phyloP scores from a whole-genome alignment of 2,888 invertebrate species.

The Drosophila emarginata region DNA sequence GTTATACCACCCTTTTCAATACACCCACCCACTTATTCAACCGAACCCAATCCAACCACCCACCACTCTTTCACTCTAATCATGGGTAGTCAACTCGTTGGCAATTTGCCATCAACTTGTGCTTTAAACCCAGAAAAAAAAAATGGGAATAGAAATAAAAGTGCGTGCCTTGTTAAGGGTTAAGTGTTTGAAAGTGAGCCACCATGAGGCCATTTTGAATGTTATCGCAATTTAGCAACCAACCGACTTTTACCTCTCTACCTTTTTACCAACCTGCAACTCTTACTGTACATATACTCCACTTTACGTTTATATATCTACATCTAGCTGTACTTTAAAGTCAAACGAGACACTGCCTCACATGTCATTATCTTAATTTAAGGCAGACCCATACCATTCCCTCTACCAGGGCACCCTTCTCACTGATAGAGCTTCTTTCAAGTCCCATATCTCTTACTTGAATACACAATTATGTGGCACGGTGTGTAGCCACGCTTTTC shows the following conservation, averaged over 20 bases:
- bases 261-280: neutral
- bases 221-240: conserved; percentile 72
- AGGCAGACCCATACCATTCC: conserved; percentile 37
- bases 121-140: conserved; percentile 44
- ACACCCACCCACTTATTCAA: neutral
- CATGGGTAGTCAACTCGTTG: conserved; percentile 58
- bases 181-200: conserved; percentile 60
- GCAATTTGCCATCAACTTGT: conserved; percentile 68
- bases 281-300: neutral
- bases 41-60: neutral
- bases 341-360: conserved; percentile 49
- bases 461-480: conserved; percentile 71
- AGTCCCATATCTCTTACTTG: conserved; percentile 71
- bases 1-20: neutral
- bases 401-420: conserved; percentile 9
- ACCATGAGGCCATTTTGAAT: conserved; percentile 48
- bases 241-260: conserved; percentile 42
- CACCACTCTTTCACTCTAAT: neutral
- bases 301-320: neutral
- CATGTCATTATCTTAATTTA: conserved; percentile 76
- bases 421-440: conserved; percentile 64
- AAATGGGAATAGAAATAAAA: conserved; percentile 21
- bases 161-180: conserved; percentile 58
- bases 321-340: conserved; percentile 8
- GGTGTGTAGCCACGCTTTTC: conserved; percentile 6